Conservation (phyloP, 2,888 invertebrate species). For the Gryllus longicercus region DNA sequence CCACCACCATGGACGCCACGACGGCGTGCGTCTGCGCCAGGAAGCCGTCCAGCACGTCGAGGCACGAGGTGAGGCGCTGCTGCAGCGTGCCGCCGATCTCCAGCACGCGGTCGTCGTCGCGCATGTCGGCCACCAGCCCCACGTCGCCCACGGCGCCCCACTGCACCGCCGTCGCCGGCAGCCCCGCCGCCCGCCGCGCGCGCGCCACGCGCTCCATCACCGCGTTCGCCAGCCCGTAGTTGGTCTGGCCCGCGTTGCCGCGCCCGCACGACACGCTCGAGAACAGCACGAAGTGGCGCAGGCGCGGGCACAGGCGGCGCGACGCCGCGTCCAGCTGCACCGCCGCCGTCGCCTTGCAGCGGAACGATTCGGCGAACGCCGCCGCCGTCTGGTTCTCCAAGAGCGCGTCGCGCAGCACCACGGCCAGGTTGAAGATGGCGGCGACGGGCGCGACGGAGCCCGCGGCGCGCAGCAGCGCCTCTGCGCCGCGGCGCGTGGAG, state of each 20-base stretch:
- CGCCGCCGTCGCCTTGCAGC: constrained; percentile 80
- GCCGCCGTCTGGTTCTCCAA: constrained; percentile 73
- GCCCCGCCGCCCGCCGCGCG: constrained; percentile 53
- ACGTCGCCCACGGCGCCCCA: constrained; percentile 66
- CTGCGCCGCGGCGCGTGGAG: constrained; percentile 66
- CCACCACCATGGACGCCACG: constrained; percentile 80
- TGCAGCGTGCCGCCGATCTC: constrained; percentile 69
- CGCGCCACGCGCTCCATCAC: constrained; percentile 84
- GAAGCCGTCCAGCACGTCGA: constrained; percentile 65
- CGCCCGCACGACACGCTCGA: constrained; percentile 89
- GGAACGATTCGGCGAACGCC: constrained; percentile 63
- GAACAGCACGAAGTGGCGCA: constrained; percentile 79
- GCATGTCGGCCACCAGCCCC: constrained; percentile 60
- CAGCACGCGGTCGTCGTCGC: not conserved
- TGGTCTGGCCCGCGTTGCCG: constrained; percentile 87
- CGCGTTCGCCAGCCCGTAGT: constrained; percentile 88
- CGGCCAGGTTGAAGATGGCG: constrained; percentile 87
- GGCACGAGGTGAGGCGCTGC: constrained; percentile 79
- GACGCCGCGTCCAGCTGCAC: constrained; percentile 65
- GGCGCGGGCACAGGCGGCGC: constrained; percentile 54
- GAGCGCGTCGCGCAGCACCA: constrained; percentile 65
- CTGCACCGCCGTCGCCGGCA: constrained; percentile 86
- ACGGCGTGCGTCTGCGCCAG: constrained; percentile 63
- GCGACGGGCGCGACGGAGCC: constrained; percentile 65
- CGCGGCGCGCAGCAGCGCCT: constrained; percentile 64